A percentile compares a stretch with the other conserved stretches of the same genome.
Evolutionary conservation across 2,113 vertebrate species (phyloP).

Genomic region (Toxotes chatareus): DNA sequence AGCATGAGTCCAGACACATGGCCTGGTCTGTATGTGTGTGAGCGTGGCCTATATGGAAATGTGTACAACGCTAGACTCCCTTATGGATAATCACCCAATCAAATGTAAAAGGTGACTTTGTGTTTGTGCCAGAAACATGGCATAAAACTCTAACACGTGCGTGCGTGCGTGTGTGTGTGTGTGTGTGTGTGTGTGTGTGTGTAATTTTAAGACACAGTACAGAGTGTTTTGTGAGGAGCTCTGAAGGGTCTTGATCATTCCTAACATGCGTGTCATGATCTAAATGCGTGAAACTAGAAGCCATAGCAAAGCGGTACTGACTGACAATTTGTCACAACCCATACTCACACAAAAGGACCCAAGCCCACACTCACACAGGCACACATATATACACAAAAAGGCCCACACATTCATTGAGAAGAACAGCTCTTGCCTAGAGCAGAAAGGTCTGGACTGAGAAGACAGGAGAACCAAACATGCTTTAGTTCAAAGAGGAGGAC

Average conservation of each 20-base stretch:
- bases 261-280: not conserved
- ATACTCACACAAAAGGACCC: not conserved
- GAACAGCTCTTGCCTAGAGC: slow-evolving; percentile 32
- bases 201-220: not conserved
- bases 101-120: no score
- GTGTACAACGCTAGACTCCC: no score
- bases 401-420: not conserved
- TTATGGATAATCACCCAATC: no score
- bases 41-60: no score
- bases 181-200: not conserved
- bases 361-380: not conserved
- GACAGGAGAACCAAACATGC: slow-evolving; percentile 13
- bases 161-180: not conserved
- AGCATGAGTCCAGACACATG: no score
- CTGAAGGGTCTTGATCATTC: not conserved
- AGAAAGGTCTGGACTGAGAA: slow-evolving; percentile 29
- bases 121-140: no score
- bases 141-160: no score
- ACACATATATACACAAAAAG: not conserved
- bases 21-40: no score
- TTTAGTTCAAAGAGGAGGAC: slow-evolving; percentile 49
- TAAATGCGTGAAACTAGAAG: not conserved
- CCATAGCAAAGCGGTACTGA: not conserved
- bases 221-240: not conserved
- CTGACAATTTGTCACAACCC: not conserved